phyloP scores from a whole-genome alignment of 2,888 invertebrate species.

The Unio delphinus region DNA sequence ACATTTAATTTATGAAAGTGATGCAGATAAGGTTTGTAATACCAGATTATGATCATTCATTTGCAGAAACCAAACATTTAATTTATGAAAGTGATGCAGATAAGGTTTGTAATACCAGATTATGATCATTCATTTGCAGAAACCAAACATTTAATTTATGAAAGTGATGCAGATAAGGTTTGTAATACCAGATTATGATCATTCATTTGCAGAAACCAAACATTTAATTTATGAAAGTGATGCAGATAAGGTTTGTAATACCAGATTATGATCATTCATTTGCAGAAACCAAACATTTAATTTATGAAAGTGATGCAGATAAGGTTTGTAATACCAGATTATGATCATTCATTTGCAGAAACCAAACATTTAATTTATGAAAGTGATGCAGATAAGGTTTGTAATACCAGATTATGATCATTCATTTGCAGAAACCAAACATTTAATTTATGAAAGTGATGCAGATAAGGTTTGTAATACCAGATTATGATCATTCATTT shows the following conservation, averaged over 20 bases:
- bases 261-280: conserved; percentile 97
- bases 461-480: conserved; percentile 84
- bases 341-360: conserved; percentile 97
- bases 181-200: conserved; percentile 95
- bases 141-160: conserved; percentile 93
- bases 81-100: conserved; percentile 94
- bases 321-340: conserved; percentile 89
- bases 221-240: conserved; percentile 97
- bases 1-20: conserved; percentile 95
- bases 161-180: conserved; percentile 91
- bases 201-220: conserved; percentile 95
- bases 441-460: conserved; percentile 95
- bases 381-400: conserved; percentile 89
- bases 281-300: conserved; percentile 94
- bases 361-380: conserved; percentile 95
- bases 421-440: conserved; percentile 95
- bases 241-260: conserved; percentile 83
- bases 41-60: conserved; percentile 95
- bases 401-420: conserved; percentile 96
- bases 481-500: conserved; percentile 96
- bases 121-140: conserved; percentile 98
- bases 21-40: conserved; percentile 87
- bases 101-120: conserved; percentile 85
- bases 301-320: conserved; percentile 94
- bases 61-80: conserved; percentile 95